These are phyloP conservation scores for Papilio aristodemus DNA, from an alignment of 1,140 invertebrate genomes.

Conservation along the genomic window DNA sequence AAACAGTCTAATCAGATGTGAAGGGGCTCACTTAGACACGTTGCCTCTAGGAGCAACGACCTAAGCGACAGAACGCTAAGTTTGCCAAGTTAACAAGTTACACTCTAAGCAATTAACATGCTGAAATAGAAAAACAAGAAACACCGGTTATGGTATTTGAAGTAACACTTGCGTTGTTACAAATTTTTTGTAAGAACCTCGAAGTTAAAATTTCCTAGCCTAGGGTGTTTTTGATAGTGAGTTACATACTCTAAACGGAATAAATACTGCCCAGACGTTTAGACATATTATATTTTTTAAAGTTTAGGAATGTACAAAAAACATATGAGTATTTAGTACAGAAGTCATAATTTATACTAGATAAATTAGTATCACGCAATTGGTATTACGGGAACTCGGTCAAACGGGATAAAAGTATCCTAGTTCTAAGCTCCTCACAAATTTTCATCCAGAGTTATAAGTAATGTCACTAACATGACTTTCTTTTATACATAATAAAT, in stretches of 20 bases:
- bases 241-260: background rate
- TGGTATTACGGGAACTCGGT: no score
- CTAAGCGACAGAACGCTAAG: slow-evolving; percentile 3
- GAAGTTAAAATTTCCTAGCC: background rate
- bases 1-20: slow-evolving; percentile 11
- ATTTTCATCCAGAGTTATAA: no score
- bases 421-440: no score
- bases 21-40: background rate
- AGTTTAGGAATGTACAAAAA: no score
- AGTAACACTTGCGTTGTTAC: background rate
- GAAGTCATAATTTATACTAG: no score
- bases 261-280: background rate
- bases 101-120: slow-evolving; percentile 15
- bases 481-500: no score
- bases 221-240: background rate
- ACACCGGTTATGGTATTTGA: slow-evolving; percentile 8
- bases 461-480: no score
- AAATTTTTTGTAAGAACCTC: background rate
- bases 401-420: no score
- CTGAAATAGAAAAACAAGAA: background rate
- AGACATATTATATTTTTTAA: no score
- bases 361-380: no score
- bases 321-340: no score
- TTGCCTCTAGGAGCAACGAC: slow-evolving; percentile 6
- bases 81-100: slow-evolving; percentile 15